Percentiles rank a stretch among this genome's conserved stretches.
phyloP scores from a whole-genome alignment of 2,797 vertebrate species.

The Tangara arthus region DNA sequence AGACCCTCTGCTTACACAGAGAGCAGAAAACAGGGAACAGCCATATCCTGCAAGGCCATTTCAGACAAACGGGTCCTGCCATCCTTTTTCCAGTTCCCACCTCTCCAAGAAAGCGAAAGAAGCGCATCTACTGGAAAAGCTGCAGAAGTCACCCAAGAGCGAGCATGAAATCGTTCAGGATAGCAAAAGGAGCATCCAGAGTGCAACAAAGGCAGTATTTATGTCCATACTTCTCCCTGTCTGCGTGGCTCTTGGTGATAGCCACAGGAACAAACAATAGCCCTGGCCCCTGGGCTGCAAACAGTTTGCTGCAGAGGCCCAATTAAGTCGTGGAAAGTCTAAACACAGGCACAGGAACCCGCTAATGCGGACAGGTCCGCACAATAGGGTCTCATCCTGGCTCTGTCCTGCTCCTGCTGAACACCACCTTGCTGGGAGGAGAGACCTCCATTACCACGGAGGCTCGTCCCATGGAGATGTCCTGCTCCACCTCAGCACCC shows the following conservation, averaged over 20 bases:
- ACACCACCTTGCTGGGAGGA: neutral
- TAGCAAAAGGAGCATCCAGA: conserved; percentile 55
- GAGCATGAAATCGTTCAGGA: neutral
- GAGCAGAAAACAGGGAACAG: neutral
- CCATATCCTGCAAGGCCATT: neutral
- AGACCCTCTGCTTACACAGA: neutral
- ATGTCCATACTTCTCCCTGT: neutral
- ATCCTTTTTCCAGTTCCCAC: neutral
- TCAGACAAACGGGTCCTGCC: neutral
- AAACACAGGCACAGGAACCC: conserved; percentile 28
- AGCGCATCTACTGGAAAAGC: neutral
- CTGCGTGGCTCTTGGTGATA: neutral
- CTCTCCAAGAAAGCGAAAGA: neutral
- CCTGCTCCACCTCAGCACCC: neutral
- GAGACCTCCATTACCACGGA: neutral
- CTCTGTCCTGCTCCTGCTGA: neutral
- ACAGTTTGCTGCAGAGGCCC: neutral
- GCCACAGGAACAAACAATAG: conserved; percentile 38
- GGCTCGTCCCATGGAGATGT: neutral
- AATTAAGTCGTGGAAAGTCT: conserved; percentile 23
- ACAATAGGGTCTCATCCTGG: conserved; percentile 44
- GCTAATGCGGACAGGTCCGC: neutral
- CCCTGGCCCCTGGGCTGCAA: conserved; percentile 22
- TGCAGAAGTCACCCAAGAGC: neutral
- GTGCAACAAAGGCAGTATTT: conserved; percentile 19